Conservation (phyloP, 2,113 vertebrate genomes). For the Anser cygnoides region DNA sequence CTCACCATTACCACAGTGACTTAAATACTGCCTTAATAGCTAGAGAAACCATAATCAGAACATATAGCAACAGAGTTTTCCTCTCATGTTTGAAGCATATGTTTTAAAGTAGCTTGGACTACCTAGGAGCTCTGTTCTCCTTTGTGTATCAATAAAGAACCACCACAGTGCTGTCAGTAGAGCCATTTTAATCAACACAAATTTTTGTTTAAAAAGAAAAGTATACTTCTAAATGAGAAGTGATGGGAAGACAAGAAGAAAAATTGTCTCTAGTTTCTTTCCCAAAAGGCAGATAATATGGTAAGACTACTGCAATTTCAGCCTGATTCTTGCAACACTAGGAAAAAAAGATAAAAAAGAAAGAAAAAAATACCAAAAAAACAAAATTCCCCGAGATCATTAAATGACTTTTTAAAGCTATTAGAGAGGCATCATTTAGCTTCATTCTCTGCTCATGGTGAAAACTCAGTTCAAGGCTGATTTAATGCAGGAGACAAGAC, state of each 20-base stretch:
- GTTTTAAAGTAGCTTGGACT: not conserved
- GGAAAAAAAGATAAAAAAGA: not conserved
- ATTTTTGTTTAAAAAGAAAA: conserved; percentile 36
- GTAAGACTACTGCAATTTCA: not conserved
- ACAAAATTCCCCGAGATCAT: not conserved
- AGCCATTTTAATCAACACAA: not conserved
- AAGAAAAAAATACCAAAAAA: too few relatives aligned
- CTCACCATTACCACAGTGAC: not conserved
- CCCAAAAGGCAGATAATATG: not conserved
- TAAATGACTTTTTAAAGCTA: not conserved
- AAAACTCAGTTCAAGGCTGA: not conserved
- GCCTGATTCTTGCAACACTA: not conserved
- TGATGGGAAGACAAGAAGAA: not conserved
- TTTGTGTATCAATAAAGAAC: not conserved
- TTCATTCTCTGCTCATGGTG: conserved; percentile 9
- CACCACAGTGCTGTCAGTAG: not conserved
- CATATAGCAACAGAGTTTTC: not conserved
- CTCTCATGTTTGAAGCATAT: not conserved
- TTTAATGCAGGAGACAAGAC: not conserved
- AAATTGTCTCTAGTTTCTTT: not conserved
- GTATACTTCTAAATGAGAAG: conserved; percentile 34
- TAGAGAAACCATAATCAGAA: not conserved
- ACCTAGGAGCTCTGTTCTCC: not conserved
- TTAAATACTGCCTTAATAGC: not conserved
- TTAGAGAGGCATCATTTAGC: not conserved